Evolutionary conservation across 2,797 vertebrate species (phyloP).

Genomic region (Neosalanx taihuensis): DNA sequence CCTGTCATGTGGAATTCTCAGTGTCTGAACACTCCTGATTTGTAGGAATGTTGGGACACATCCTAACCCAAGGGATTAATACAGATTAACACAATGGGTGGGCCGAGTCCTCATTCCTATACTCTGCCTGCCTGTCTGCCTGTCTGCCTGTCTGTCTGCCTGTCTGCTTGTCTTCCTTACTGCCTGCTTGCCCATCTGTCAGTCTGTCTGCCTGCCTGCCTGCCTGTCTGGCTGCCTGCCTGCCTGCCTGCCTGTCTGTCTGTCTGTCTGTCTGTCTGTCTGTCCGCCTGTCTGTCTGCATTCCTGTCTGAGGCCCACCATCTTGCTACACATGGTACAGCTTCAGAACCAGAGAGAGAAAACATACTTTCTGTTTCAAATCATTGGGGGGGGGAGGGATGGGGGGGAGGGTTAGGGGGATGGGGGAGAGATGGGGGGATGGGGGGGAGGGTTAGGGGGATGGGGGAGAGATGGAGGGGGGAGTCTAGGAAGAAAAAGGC

Average conservation of each 20-base stretch:
- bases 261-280: too few species aligned
- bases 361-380: slow-evolving; percentile 61
- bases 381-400: slow-evolving; percentile 31
- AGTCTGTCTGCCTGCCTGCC: slow-evolving; percentile 12
- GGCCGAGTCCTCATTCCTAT: neutral
- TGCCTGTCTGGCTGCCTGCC: too few species aligned
- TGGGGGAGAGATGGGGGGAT: too few species aligned
- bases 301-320: neutral
- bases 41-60: slow-evolving; percentile 44
- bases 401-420: too few species aligned
- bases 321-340: too few species aligned
- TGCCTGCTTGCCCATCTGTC: neutral
- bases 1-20: slow-evolving; percentile 24
- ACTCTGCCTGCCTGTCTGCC: neutral
- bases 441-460: too few species aligned
- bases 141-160: slow-evolving; percentile 10
- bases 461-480: neutral
- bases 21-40: slow-evolving; percentile 36
- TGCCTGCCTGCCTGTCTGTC: too few species aligned
- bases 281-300: neutral
- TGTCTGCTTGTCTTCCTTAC: neutral
- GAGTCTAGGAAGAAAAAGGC: too few species aligned
- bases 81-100: slow-evolving; percentile 38
- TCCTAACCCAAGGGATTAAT: slow-evolving; percentile 50
- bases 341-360: too few species aligned